Conservation (phyloP, 2,888 invertebrate species). For the Drosophila neutralis region DNA sequence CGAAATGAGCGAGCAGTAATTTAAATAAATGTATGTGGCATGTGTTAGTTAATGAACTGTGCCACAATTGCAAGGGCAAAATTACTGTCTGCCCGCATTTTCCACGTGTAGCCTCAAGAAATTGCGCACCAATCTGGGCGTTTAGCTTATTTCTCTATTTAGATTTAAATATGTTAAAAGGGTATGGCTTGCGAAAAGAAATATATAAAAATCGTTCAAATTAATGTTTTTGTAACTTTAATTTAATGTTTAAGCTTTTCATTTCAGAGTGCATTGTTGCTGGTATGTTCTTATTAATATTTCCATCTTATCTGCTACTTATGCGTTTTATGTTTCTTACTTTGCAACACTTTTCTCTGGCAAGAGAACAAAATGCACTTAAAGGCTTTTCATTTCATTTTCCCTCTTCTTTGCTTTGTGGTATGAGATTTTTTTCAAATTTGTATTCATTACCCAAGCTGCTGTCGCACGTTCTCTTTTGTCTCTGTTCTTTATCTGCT, state of each 20-base stretch:
- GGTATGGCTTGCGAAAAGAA: not conserved
- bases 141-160: not conserved
- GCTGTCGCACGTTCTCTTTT: conserved; percentile 22
- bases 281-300: conserved; percentile 9
- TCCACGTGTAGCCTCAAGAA: conserved; percentile 1
- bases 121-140: not conserved
- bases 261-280: conserved; percentile 1
- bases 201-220: not conserved
- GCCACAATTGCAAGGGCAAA: not conserved
- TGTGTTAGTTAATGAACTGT: conserved; percentile 38
- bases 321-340: conserved; percentile 35
- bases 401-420: not conserved
- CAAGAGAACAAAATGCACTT: conserved; percentile 14
- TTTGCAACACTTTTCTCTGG: conserved; percentile 23
- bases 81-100: not conserved
- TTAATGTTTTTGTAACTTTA: not conserved
- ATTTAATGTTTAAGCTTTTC: not conserved
- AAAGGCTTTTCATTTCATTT: conserved; percentile 5
- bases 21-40: conserved; percentile 30
- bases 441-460: conserved; percentile 67
- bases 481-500: conserved; percentile 35
- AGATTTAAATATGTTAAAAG: not conserved
- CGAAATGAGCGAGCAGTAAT: conserved; percentile 28
- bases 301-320: conserved; percentile 28
- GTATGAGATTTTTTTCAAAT: conserved; percentile 26